Conservation (phyloP, 2,113 vertebrate species). For the Podarcis raffonei region DNA sequence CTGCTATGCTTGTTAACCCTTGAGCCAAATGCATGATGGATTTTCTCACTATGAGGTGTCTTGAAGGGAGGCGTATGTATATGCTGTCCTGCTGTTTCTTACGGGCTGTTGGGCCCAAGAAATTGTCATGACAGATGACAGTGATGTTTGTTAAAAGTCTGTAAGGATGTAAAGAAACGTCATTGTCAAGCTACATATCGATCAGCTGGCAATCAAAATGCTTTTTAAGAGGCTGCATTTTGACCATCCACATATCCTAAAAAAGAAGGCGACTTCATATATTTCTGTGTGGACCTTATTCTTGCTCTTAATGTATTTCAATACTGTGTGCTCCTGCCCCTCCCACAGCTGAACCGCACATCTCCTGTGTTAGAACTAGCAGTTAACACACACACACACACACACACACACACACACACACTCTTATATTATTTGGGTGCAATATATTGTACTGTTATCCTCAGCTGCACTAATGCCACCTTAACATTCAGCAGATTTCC, state of each 20-base stretch:
- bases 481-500: no score
- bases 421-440: background rate
- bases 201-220: background rate
- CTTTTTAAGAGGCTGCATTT: background rate
- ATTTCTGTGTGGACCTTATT: background rate
- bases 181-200: background rate
- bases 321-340: no score
- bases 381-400: background rate
- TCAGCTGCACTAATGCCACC: background rate
- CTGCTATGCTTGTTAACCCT: background rate
- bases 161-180: background rate
- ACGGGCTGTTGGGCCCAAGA: no score
- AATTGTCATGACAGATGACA: no score
- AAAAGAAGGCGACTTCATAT: no score
- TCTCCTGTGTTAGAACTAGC: background rate
- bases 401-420: no score
- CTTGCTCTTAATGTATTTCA: background rate
- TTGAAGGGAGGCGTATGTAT: background rate
- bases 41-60: background rate
- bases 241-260: background rate
- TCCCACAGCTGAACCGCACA: background rate
- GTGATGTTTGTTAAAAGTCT: background rate
- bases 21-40: background rate
- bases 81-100: background rate
- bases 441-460: background rate